Base-by-base conservation (phyloP, 64 coral and sea anemone genomes). In the Montipora foliosa region DNA sequence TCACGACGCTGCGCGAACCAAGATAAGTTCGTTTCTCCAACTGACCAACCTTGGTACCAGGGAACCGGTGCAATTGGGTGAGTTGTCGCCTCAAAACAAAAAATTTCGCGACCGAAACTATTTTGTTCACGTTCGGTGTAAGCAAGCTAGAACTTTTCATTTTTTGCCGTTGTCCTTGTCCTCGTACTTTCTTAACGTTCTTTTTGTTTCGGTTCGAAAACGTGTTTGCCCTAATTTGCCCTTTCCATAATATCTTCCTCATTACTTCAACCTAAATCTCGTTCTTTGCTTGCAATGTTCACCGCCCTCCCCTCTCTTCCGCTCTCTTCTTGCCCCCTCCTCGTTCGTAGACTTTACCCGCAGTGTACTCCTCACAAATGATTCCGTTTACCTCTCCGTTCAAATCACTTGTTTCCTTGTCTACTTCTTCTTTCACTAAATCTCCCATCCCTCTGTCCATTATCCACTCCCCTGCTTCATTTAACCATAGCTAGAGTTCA, bases 21-120 rank as follows among this genome's bases (percentile, higher is more conserved):
- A 86, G 19, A 86, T 86, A 86, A 86, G 82, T 86, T 71, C 82
- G 16, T 71, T 86, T 72, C 82, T 86, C 45, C 47, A 50, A 2
- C 37, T 37, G 45, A 72, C 13, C 47, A 10, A 22, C 8, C 9
- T n/a, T 20, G 68, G 21, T n/a, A 22, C n/a, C 7, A 72, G 16
- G 70, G 17, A 71, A 86, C 66, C 66, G 19, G 11, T 57, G 53
- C 53, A 57, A 57, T 86, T 66, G 64, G 82, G 82, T 86, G 17
- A 71, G 82, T 86, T 57, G 37, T 37, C 37, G 37, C 37, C 2
- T 37, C 37, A 37, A 37, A 37, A 37, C 37, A 37, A 37, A 37
- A 2, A 37, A 2, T 37, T 37, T 1, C 37, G 37, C 37, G 37
- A 37, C 37, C 37, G 37, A 37, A 37, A 37, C 37, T 2, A 37